A percentile compares a stretch with the other conserved stretches of the same genome.
These are phyloP conservation scores for Pristionchus fissidentatus DNA, from an alignment of 2,888 invertebrate species.

Conservation along the genomic window DNA sequence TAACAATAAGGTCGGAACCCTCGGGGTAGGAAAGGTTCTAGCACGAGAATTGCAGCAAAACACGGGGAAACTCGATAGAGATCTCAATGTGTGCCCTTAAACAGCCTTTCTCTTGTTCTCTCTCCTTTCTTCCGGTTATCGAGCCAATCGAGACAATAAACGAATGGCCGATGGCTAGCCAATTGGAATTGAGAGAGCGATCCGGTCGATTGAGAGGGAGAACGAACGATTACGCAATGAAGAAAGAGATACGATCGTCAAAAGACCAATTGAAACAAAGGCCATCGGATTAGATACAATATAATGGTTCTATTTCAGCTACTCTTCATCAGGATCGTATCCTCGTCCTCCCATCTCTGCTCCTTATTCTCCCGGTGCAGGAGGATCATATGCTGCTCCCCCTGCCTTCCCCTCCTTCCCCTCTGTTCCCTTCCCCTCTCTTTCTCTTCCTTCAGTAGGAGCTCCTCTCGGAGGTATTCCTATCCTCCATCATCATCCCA, in stretches of 20 bases:
- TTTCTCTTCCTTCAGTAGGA: slow-evolving; percentile 6
- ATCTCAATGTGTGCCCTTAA: neutral
- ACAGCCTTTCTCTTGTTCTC: no score
- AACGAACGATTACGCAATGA: slow-evolving; percentile 7
- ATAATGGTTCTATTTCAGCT: neutral
- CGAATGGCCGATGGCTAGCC: slow-evolving; percentile 25
- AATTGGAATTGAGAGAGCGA: slow-evolving; percentile 16
- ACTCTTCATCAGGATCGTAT: neutral
- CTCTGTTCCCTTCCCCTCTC: neutral
- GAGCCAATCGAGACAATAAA: slow-evolving; percentile 36
- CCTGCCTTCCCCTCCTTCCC: slow-evolving; percentile 4
- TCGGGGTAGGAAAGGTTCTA: neutral
- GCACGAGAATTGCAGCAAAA: neutral
- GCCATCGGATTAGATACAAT: neutral
- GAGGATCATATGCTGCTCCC: slow-evolving; percentile 28
- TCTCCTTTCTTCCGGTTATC: slow-evolving; percentile 38
- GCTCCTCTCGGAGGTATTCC: neutral
- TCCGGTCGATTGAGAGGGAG: no score
- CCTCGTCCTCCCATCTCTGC: neutral
- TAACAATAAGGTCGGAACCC: neutral
- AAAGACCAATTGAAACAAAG: neutral
- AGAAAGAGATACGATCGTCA: neutral
- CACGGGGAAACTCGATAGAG: neutral
- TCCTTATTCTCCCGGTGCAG: neutral
- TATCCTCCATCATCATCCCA: neutral